A percentile compares a stretch with the other conserved stretches of the same genome.
Evolutionary conservation across 2,888 invertebrate genomes (phyloP).

Genomic region (Eulithis prunata): DNA sequence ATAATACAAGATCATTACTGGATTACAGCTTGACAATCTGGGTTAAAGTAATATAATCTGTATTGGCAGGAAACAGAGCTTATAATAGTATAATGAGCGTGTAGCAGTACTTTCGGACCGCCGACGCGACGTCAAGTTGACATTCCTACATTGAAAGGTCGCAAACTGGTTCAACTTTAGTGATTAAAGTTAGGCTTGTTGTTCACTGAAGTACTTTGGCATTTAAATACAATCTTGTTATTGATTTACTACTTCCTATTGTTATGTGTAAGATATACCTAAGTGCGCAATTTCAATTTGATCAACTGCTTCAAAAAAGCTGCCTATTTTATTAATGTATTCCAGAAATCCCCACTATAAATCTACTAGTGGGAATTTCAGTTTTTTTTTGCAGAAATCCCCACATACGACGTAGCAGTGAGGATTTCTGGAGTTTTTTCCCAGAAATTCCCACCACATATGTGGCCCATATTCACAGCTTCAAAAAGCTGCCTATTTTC

Average conservation of each 20-base stretch:
- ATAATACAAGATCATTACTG: slow-evolving; percentile 63
- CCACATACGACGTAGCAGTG: too few relatives aligned
- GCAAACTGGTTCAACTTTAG: slow-evolving; percentile 56
- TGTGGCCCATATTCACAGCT: too few relatives aligned
- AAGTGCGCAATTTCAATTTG: not conserved
- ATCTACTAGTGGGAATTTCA: too few relatives aligned
- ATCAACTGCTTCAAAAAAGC: too few relatives aligned
- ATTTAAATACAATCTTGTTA: slow-evolving; percentile 25
- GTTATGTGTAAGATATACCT: not conserved
- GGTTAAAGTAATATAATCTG: slow-evolving; percentile 42
- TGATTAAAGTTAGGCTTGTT: slow-evolving; percentile 51
- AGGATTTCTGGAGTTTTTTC: too few relatives aligned
- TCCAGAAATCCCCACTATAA: too few relatives aligned
- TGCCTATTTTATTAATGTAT: too few relatives aligned
- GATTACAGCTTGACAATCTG: slow-evolving; percentile 51
- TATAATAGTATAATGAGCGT: slow-evolving; percentile 37
- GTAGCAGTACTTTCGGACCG: slow-evolving; percentile 65
- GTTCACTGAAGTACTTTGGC: slow-evolving; percentile 33
- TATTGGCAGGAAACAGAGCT: slow-evolving; percentile 40
- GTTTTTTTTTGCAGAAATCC: too few relatives aligned
- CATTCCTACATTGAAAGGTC: slow-evolving; percentile 66
- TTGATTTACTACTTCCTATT: slow-evolving; percentile 18
- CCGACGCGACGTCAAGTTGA: slow-evolving; percentile 54
- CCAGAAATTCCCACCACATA: too few relatives aligned
- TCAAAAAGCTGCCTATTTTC: too few relatives aligned